phyloP scores from a whole-genome alignment of 2,888 invertebrate species.

The Andrena trimmerana region DNA sequence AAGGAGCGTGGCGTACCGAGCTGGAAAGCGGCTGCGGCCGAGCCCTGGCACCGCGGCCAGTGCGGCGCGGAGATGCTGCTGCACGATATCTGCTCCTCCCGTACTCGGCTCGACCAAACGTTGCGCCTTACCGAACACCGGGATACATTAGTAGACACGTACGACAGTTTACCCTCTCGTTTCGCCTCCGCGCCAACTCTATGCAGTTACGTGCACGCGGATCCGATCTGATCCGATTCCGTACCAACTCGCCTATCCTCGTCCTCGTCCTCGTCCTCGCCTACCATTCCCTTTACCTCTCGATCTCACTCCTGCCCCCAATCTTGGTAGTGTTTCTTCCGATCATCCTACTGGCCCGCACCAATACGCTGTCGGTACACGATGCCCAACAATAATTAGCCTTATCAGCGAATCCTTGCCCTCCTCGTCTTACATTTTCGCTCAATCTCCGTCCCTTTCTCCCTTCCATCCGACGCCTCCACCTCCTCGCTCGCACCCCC shows the following conservation, averaged over 20 bases:
- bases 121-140: conserved; percentile 10
- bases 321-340: conserved; percentile 7
- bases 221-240: not conserved
- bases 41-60: conserved; percentile 73
- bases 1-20: conserved; percentile 75
- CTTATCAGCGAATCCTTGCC: conserved; percentile 71
- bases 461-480: conserved; percentile 6
- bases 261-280: conserved; percentile 37
- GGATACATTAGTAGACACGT: conserved; percentile 72
- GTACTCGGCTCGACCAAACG: conserved; percentile 64
- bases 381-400: conserved; percentile 80
- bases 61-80: conserved; percentile 75
- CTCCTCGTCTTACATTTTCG: conserved; percentile 28
- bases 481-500: conserved; percentile 22
- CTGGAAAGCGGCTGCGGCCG: conserved; percentile 71
- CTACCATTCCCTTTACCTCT: conserved; percentile 19
- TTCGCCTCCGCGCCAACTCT: not conserved
- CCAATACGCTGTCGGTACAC: conserved; percentile 59
- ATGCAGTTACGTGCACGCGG: not conserved
- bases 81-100: conserved; percentile 79
- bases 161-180: conserved; percentile 9
- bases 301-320: conserved; percentile 41
- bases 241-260: conserved; percentile 30
- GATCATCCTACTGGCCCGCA: conserved; percentile 25
- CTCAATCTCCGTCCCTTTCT: conserved; percentile 19